Conservation (phyloP, 2,113 vertebrate species). For the Chiloscyllium plagiosum region DNA sequence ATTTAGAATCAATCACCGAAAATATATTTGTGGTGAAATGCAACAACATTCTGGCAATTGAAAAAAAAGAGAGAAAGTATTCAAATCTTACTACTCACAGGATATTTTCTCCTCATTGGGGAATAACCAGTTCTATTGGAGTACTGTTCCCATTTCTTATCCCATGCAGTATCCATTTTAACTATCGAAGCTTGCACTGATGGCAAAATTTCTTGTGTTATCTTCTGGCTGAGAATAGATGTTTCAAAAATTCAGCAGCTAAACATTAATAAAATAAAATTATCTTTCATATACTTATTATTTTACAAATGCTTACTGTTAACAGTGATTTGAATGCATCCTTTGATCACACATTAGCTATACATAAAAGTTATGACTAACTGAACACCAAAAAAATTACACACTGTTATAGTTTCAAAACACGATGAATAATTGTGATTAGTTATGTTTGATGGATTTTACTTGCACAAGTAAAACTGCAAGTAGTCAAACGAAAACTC, state of each 20-base stretch:
- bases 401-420: background rate
- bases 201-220: conserved; percentile 49
- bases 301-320: background rate
- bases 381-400: background rate
- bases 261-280: background rate
- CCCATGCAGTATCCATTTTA: conserved; percentile 60
- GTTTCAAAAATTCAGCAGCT: background rate
- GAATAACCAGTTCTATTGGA: conserved; percentile 54
- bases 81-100: conserved; percentile 60
- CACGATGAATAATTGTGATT: background rate
- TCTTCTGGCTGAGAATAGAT: conserved; percentile 55
- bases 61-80: background rate
- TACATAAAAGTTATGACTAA: background rate
- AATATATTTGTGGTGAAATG: background rate
- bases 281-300: background rate
- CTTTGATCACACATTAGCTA: background rate
- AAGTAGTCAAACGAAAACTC: no score
- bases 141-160: conserved; percentile 63
- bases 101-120: conserved; percentile 52
- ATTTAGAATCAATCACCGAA: background rate
- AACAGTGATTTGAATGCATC: background rate
- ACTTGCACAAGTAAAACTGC: no score
- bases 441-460: no score
- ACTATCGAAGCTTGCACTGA: conserved; percentile 46
- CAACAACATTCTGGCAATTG: background rate